These are phyloP conservation scores for Lepidurus packardi DNA, from an alignment of 1,140 invertebrate genomes.

Conservation along the genomic window DNA sequence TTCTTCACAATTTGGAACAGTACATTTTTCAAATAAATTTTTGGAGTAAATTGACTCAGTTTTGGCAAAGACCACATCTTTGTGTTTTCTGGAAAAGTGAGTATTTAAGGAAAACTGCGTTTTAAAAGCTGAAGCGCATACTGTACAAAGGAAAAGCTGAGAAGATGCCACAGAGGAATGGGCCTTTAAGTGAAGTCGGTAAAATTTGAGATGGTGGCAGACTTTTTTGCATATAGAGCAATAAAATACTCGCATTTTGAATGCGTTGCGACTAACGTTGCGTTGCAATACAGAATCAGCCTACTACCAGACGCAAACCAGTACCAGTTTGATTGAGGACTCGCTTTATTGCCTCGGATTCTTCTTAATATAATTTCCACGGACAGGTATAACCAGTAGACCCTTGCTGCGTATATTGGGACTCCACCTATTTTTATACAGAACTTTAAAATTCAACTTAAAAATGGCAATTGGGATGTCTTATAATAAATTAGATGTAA, in stretches of 20 bases:
- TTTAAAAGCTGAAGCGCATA: constrained; percentile 6
- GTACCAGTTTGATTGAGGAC: no score
- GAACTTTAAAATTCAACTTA: no score
- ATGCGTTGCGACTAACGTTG: not conserved
- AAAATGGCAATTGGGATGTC: no score
- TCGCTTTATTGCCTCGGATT: no score
- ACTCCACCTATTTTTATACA: no score
- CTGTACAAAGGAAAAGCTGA: not conserved
- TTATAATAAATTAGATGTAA: no score
- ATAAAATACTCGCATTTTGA: not conserved
- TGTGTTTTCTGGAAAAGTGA: not conserved
- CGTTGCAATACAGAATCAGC: no score
- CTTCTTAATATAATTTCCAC: no score
- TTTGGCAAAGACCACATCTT: not conserved
- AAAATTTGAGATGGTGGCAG: not conserved
- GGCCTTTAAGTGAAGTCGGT: not conserved
- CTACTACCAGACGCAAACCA: no score
- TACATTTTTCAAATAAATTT: not conserved
- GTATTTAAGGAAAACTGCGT: not conserved
- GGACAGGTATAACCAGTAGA: no score
- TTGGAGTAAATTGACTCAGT: not conserved
- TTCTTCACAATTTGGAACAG: not conserved
- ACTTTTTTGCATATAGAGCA: not conserved
- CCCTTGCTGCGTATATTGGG: no score
- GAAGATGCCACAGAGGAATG: not conserved